Evolutionary conservation across 2,113 vertebrate species (phyloP), one percentile per base, ranked within the genome.

Genomic region (Pollachius pollachius): DNA sequence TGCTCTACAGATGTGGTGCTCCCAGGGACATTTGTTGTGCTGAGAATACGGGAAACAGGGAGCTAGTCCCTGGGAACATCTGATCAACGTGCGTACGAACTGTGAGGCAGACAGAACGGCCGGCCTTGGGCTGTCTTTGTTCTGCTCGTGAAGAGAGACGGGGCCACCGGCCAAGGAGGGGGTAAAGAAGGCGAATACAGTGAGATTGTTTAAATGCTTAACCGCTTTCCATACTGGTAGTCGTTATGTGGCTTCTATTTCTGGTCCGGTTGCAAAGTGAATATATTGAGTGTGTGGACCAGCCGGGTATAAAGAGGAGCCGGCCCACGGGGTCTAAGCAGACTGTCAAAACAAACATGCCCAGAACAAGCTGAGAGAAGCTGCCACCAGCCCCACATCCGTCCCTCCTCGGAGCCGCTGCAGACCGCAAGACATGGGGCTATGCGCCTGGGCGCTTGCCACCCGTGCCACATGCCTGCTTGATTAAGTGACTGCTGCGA

Each of bases 261-360:
- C 87, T 62, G 82, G 77, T 79, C 79, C 64, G 59, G 68, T 80
- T 60, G 67, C 79, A 87, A 86, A 87, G 70, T 81, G 81, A 89
- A 85, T 72, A 68, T 79, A 70, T 84, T 85, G 78, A 83, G 81
- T 84, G 84, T 84, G 82, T 76, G 74, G 71, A 88, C 84, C 70
- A 80, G 80, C 69, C 63, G 19, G 64, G 82, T 72, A 59, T 52
- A 75, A 64, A 23, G 69, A 64, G 69, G 64, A 82, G 74, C 70
- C 77, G 82, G 77, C 81, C 79, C 74, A 73, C 76, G 81, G 84
- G 80, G 81, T 89, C 85, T 79, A 66, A 82, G 85, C 80, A 68
- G 78, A 91, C 84, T 91, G 86, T 92, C 90, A 89, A 87, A 91
- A 90, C 83, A 90, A 87, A 88, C 87, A 90, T 75, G 81, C 83